Evolutionary conservation across 2,113 vertebrate species (phyloP), one percentile per base, ranked within the genome.

Genomic region (Neotragus moschatus): DNA sequence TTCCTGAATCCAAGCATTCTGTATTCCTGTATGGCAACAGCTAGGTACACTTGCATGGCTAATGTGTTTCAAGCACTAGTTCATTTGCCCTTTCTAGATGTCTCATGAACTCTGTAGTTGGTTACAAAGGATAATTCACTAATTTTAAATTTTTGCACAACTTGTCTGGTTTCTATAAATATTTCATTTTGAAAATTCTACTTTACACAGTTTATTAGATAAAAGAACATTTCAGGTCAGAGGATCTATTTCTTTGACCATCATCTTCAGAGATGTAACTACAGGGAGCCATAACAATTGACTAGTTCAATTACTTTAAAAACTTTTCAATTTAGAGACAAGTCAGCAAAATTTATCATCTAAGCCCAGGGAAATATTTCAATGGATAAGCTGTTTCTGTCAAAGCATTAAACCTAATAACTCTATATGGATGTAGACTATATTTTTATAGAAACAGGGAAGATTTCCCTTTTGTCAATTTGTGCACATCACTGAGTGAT

Each of bases 301-400:
- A 1, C 51, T 63, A 61, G 7, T 47, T 92, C 26, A 80, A 6
- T 89, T 92, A 90, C 23, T 58, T 73, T 17, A 95, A 88, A 90
- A 87, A 43, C 33, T 79, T 89, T 77, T 47, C 47, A 75, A 81
- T 90, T 79, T 92, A 79, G 63, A 84, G 53, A 92, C 75, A 96
- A 95, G 39, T 81, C 58, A 81, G n/a, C 13, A 84, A 90, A 96
- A 55, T 43, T 77, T n/a, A 88, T 49, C 88, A 77, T 47, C 6
- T 92, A 90, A 49, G 58, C 53, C 63, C 2, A 26, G 85, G 17
- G 30, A 90, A 61, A 73, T 63, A 36, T 93, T 82, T 91, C 28
- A 60, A 79, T 58, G 79, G 39, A 53, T 95, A 82, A 80, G 75
- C 25, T 58, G 19, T 90, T 90, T 92, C n/a, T 51, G 25, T 88